These are phyloP conservation scores for Chitala chitala DNA, from an alignment of 2,113 vertebrate species.

Conservation along the genomic window DNA sequence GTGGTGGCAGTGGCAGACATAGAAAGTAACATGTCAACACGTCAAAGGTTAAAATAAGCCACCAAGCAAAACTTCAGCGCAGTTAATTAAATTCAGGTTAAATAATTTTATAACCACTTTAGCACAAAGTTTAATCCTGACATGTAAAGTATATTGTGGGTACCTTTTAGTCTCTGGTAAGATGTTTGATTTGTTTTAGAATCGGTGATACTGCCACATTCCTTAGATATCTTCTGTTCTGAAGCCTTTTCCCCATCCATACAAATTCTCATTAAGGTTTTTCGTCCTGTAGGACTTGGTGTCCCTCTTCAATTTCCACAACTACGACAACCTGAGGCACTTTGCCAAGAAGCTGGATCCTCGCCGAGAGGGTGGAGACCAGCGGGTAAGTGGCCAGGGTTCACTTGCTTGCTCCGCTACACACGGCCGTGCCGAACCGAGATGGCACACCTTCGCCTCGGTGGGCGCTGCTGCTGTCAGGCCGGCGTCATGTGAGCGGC, in stretches of 20 bases:
- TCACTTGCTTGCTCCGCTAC: neutral
- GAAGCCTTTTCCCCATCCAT: neutral
- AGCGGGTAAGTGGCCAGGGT: constrained; percentile 80
- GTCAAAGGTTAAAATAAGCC: neutral
- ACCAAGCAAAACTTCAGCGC: neutral
- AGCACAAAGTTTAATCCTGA: too few relatives aligned
- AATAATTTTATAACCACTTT: too few relatives aligned
- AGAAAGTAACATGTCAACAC: neutral
- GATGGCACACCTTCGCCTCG: neutral
- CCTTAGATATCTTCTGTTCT: too few relatives aligned
- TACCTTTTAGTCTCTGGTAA: too few relatives aligned
- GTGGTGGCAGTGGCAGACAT: neutral
- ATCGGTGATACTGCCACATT: too few relatives aligned
- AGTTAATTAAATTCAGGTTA: too few relatives aligned
- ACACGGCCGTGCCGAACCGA: neutral
- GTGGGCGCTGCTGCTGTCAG: neutral
- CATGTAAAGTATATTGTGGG: too few relatives aligned
- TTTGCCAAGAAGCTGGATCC: constrained; percentile 98
- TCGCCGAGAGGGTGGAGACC: constrained; percentile 93
- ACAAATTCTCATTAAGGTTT: neutral
- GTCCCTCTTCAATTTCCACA: constrained; percentile 94
- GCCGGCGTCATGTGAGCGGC: neutral
- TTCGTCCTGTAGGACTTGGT: constrained; percentile 81
- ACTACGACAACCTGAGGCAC: constrained; percentile 97
- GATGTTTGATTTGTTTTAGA: too few relatives aligned